These are phyloP conservation scores for Sericinus montela DNA, from an alignment of 2,888 invertebrate genomes.

Conservation along the genomic window DNA sequence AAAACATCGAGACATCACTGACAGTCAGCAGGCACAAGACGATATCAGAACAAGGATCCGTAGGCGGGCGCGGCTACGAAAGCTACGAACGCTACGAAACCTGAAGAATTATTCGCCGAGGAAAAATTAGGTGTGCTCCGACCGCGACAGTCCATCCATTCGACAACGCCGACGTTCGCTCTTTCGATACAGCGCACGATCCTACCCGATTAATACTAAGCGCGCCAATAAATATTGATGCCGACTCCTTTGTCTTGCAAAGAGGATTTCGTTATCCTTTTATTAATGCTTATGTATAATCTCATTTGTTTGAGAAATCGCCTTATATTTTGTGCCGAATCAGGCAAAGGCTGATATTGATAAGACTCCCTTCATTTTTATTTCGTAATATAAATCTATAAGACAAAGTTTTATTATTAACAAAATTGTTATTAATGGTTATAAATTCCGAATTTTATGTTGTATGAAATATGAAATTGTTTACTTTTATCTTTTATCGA, in stretches of 20 bases:
- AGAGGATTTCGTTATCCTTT: slow-evolving; percentile 65
- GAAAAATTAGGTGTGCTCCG: slow-evolving; percentile 64
- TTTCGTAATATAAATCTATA: no score
- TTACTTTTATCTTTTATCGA: no score
- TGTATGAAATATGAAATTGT: no score
- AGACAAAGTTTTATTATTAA: no score
- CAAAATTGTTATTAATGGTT: no score
- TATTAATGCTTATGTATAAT: slow-evolving; percentile 63
- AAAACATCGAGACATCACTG: slow-evolving; percentile 30
- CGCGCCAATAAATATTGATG: slow-evolving; percentile 76
- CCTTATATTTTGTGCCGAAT: slow-evolving; percentile 33
- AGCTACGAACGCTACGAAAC: slow-evolving; percentile 48
- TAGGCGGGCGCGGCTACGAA: slow-evolving; percentile 34
- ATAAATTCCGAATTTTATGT: no score
- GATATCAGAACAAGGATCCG: slow-evolving; percentile 33
- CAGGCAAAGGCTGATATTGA: slow-evolving; percentile 19
- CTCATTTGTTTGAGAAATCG: slow-evolving; percentile 67
- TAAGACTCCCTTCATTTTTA: slow-evolving; percentile 16
- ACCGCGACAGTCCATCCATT: slow-evolving; percentile 70
- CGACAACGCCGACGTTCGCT: slow-evolving; percentile 41
- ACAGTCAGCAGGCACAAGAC: slow-evolving; percentile 23
- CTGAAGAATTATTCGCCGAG: slow-evolving; percentile 50
- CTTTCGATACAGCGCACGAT: slow-evolving; percentile 63
- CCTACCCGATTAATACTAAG: slow-evolving; percentile 75
- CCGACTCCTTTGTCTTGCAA: slow-evolving; percentile 73